phyloP scores from a whole-genome alignment of 2,797 vertebrate species.

The Karalla daura region DNA sequence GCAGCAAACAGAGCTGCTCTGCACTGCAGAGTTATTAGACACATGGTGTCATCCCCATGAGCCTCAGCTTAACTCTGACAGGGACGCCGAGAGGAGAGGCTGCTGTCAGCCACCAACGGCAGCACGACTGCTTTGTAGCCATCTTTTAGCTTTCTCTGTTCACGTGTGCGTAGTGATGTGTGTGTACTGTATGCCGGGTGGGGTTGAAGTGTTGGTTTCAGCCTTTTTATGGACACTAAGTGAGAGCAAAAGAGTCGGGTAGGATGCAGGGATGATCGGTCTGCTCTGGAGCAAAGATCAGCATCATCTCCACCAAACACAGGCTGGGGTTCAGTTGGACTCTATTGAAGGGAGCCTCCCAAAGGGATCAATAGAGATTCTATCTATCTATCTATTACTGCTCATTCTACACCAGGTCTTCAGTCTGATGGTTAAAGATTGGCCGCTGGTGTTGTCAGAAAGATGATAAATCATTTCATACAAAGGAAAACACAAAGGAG shows the following conservation, averaged over 20 bases:
- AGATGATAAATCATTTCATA: too few relatives aligned
- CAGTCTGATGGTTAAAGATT: too few relatives aligned
- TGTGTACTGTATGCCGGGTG: too few relatives aligned
- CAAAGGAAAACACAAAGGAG: too few relatives aligned
- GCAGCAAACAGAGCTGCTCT: constrained; percentile 69
- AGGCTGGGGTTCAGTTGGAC: too few relatives aligned
- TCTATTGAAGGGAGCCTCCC: too few relatives aligned
- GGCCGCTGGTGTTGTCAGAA: too few relatives aligned
- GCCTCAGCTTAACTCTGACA: constrained; percentile 39
- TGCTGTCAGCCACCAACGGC: not conserved
- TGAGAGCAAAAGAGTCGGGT: not conserved
- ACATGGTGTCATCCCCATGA: constrained; percentile 34
- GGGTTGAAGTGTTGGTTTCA: too few relatives aligned
- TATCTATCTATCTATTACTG: too few relatives aligned
- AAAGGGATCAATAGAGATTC: too few relatives aligned
- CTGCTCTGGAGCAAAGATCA: not conserved
- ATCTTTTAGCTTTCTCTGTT: not conserved
- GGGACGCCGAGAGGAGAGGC: constrained; percentile 22
- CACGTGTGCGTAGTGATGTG: too few relatives aligned
- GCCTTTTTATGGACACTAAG: not conserved
- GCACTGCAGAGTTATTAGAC: constrained; percentile 57
- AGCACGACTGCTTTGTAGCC: not conserved
- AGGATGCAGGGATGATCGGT: not conserved
- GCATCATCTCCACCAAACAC: not conserved
- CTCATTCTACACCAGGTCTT: too few relatives aligned